Base-by-base conservation (phyloP, 1,140 invertebrate species). In the Papilio aristodemus region DNA sequence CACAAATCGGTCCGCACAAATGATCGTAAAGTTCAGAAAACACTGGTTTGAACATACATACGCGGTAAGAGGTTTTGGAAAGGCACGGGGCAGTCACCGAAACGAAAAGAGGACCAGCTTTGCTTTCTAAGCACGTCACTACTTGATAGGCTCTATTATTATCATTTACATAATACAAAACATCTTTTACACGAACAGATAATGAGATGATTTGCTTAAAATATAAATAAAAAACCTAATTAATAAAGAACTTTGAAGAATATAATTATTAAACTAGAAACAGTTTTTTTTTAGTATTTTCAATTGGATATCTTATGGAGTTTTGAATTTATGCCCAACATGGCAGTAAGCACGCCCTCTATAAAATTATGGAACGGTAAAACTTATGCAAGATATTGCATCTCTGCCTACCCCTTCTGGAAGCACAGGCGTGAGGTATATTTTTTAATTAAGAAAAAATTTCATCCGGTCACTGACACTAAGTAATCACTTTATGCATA, bases 1-100 rank as follows among this genome's bases (percentile, higher is more conserved):
- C 2, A 32, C 27, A 32, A 32, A 32, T 32, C 6, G 6, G 6
- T 6, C 58, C 64, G 68, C 50, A 64, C 71, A 69, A 41, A 50
- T 62, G 50, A 64, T 38, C 36, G 10, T 27, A 62, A 60, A 41
- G 22, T 54, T 22, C 41, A 32, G 36, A 72, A 41, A 69, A 66
- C 37, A 72, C 71, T 72, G 66, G 50, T 39, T 75, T 46, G 70
- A 68, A 72, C 73, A 75, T 71, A 68, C 78, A 76, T 73, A 74
- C 68, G 72, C 71, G 70, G 70, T 71, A 80, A 77, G 77, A 81
- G 72, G 79, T 86, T 90, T 90, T 89, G 81, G 86, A 90, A 90
- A 90, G 87, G 88, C 69, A 22, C 17, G 75, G 74, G 69, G 70
- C 80, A 84, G 54, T 67, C 46, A 85, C 78, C 85, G 85, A 80